These are phyloP conservation scores for Zaprionus davidi DNA, from an alignment of 1,140 invertebrate genomes.

Conservation along the genomic window DNA sequence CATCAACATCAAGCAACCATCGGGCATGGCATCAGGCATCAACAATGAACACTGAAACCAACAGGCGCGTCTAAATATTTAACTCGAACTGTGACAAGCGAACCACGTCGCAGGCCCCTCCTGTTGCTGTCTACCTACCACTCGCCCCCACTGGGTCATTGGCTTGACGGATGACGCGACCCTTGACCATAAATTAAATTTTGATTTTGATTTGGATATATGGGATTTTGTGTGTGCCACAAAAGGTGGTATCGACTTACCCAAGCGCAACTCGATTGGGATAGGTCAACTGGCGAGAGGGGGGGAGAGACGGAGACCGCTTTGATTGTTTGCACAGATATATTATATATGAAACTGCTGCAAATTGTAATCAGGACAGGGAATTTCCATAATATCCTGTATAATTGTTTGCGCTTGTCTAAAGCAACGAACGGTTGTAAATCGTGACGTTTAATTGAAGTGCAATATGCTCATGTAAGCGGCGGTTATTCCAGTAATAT, in stretches of 20 bases:
- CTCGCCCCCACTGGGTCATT: slow-evolving; percentile 25
- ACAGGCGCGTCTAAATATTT: slow-evolving; percentile 76
- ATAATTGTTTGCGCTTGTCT: background rate
- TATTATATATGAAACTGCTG: background rate
- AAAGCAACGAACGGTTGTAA: background rate
- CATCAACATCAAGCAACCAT: slow-evolving; percentile 35
- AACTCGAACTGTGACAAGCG: slow-evolving; percentile 56
- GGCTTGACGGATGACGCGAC: slow-evolving; percentile 45
- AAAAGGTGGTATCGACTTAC: slow-evolving; percentile 27
- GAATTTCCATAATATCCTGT: background rate
- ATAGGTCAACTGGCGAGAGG: slow-evolving; percentile 8
- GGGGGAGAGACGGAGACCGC: background rate
- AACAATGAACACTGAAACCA: slow-evolving; percentile 34
- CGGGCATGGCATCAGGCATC: slow-evolving; percentile 25
- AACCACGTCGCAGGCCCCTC: background rate
- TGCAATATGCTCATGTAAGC: too few species aligned
- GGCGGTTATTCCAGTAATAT: too few species aligned
- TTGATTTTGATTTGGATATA: slow-evolving; percentile 40
- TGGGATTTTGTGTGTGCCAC: slow-evolving; percentile 12
- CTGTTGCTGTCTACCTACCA: background rate
- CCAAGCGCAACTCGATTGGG: slow-evolving; percentile 14
- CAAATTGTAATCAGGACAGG: background rate
- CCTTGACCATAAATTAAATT: slow-evolving; percentile 53
- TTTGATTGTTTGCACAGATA: slow-evolving; percentile 2
- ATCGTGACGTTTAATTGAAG: background rate